Base-by-base conservation (phyloP, 23 tunicate genomes). In the Phallusia fumigata region DNA sequence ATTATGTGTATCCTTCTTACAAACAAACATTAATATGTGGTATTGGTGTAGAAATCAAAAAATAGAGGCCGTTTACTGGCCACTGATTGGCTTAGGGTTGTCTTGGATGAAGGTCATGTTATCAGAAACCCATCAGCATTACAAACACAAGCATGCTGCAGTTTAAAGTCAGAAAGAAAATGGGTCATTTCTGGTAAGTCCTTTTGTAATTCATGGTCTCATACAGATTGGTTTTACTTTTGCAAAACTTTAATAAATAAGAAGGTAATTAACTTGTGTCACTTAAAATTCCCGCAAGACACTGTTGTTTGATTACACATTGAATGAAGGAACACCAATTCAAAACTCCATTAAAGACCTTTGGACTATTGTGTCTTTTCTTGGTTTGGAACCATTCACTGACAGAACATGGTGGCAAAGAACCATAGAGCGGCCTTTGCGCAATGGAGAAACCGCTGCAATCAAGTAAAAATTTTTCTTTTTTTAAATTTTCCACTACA, bases 311-410 rank as follows among this genome's bases (percentile, higher is more conserved):
- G 5, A 40, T 3, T 10, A 40, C 47, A 40, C 10, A 10, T 40
- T 72, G 19, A 30, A 32, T 34, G 52, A 32, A 84, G 87, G 87
- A 36, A 84, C 87, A 19, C 87, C 87, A 75, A 84, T 84, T 0
- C 87, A 84, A 52, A 84, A 84, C 81, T 84, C 87, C 0, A 84
- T 52, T 11, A 84, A 84, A 26, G 87, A 84, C 44, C 49, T 84
- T 16, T 75, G 76, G 53, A 34, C 87, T 16, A 77, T 84, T n/a
- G 81, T 84, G 0, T 75, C 81, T 0, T 84, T 84, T 32, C 73
- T 84, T 36, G 65, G 69, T 10, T 65, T 84, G 76, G 73, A 84
- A 24, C 52, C 78, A 36, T 84, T 75, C 24, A 33, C 76, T 24
- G 87, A 84, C 1, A 35, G 53, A 22, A 34, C 35, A 12, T 84